Evolutionary conservation across 2,797 vertebrate genomes (phyloP).

Genomic region (Takifugu rubripes): DNA sequence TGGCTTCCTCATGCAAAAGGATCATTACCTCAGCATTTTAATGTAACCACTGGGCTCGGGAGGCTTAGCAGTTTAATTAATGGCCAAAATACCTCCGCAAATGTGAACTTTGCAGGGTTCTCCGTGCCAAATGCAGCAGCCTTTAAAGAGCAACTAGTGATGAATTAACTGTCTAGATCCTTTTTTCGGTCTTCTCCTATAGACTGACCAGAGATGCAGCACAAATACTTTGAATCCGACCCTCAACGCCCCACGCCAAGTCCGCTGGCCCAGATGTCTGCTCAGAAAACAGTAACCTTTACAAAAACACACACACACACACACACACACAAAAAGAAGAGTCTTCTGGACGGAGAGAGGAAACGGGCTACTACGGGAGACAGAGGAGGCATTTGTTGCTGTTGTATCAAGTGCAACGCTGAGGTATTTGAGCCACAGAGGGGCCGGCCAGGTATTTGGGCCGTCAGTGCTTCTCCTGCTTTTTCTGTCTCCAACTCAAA

Average conservation of each 20-base stretch:
- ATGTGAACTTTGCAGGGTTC: slow-evolving; percentile 15
- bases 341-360: slow-evolving; percentile 50
- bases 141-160: neutral
- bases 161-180: neutral
- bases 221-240: slow-evolving; percentile 11
- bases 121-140: neutral
- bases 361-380: slow-evolving; percentile 57
- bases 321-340: slow-evolving; percentile 59
- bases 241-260: slow-evolving; percentile 35
- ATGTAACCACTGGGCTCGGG: slow-evolving; percentile 35
- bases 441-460: slow-evolving; percentile 76
- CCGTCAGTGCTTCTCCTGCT: slow-evolving; percentile 72
- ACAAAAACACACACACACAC: slow-evolving; percentile 57
- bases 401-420: slow-evolving; percentile 71
- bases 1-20: slow-evolving; percentile 60
- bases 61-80: slow-evolving; percentile 42
- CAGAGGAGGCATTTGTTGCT: slow-evolving; percentile 76
- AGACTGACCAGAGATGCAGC: neutral
- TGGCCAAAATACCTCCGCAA: slow-evolving; percentile 33
- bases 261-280: slow-evolving; percentile 60
- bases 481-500: slow-evolving; percentile 70
- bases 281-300: slow-evolving; percentile 66
- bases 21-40: slow-evolving; percentile 47
- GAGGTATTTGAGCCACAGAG: slow-evolving; percentile 72
- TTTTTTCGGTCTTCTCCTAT: neutral